Evolutionary conservation across 2,797 vertebrate genomes (phyloP).

Genomic region (Alcedo atthis): DNA sequence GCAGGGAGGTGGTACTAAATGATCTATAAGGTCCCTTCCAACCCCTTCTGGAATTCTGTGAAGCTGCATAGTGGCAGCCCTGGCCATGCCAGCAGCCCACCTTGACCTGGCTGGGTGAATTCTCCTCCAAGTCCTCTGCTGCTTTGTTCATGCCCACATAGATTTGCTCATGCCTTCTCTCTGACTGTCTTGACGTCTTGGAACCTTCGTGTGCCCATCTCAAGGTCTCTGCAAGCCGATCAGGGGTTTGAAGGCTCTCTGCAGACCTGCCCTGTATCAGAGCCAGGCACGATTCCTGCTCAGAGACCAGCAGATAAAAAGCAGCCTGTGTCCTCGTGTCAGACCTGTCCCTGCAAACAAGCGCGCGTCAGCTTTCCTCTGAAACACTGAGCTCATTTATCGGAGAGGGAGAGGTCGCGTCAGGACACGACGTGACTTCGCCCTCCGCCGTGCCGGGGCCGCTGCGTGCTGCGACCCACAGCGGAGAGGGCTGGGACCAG

Average conservation of each 20-base stretch:
- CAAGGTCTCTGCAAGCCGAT: neutral
- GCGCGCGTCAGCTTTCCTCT: neutral
- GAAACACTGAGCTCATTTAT: neutral
- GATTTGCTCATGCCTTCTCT: neutral
- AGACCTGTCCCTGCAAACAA: neutral
- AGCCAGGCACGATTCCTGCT: neutral
- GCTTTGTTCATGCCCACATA: rapidly evolving
- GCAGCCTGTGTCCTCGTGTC: neutral
- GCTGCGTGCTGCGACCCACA: neutral
- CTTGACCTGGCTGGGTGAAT: neutral
- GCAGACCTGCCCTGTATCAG: rapidly evolving
- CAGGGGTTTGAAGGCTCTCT: rapidly evolving
- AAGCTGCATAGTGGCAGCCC: neutral
- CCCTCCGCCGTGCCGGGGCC: neutral
- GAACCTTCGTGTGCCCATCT: rapidly evolving
- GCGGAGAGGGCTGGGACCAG: rapidly evolving
- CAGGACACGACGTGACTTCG: neutral
- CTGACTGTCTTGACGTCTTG: rapidly evolving
- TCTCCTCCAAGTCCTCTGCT: neutral
- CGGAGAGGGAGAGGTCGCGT: neutral
- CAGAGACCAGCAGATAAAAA: neutral
- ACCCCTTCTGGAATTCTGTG: neutral
- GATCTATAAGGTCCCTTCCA: neutral
- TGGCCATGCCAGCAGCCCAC: neutral
- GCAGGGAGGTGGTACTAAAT: too few species aligned